Percentiles rank a stretch among this genome's conserved stretches.
These are phyloP conservation scores for Diogma glabrata DNA, from an alignment of 2,888 invertebrate species.

Conservation along the genomic window DNA sequence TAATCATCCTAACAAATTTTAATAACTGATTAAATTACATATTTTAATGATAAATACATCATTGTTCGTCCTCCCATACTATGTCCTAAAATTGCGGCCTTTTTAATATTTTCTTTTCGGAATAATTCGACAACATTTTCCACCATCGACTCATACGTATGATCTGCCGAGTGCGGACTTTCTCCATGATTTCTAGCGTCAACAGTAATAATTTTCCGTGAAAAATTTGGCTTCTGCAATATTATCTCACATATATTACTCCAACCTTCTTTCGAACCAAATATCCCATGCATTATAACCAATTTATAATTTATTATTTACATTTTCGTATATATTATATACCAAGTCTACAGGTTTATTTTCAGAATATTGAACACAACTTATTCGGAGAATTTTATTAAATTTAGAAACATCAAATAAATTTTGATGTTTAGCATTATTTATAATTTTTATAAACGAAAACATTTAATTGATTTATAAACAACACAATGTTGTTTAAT, in stretches of 20 bases:
- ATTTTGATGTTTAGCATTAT: no score
- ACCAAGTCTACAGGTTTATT: constrained; percentile 55
- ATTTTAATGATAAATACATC: constrained; percentile 70
- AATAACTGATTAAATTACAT: constrained; percentile 41
- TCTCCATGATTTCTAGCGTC: constrained; percentile 95
- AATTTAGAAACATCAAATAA: no score
- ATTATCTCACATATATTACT: constrained; percentile 63
- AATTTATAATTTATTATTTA: constrained; percentile 36
- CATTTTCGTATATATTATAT: constrained; percentile 52
- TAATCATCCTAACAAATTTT: no score
- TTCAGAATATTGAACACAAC: no score
- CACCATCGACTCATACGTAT: constrained; percentile 65
- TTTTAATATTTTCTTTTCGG: constrained; percentile 47
- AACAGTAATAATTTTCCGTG: constrained; percentile 57
- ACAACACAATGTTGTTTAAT: no score
- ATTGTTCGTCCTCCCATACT: constrained; percentile 93
- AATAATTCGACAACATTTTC: constrained; percentile 59
- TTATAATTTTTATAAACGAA: no score
- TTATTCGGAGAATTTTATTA: no score
- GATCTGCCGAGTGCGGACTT: constrained; percentile 65
- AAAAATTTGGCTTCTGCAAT: constrained; percentile 39
- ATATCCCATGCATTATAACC: constrained; percentile 73
- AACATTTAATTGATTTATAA: no score
- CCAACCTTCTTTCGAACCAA: constrained; percentile 85
- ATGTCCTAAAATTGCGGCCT: constrained; percentile 70